Base-by-base conservation (phyloP, 2,888 invertebrate genomes). In the Mimas tiliae region DNA sequence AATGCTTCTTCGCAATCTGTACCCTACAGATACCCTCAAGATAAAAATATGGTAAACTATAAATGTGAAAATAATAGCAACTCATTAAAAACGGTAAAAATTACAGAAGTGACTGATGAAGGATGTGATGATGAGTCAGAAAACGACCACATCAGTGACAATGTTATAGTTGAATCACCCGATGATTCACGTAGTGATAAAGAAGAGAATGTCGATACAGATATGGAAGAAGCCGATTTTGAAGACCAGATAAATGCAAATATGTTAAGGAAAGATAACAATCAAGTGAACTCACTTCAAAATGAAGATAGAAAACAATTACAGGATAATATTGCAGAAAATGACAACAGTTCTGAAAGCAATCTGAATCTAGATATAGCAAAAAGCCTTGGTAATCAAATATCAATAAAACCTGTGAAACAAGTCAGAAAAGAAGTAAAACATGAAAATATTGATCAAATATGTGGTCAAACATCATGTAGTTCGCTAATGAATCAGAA, bases 101-200 rank as follows among this genome's bases (percentile, higher is more conserved):
- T 90, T 66, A 84, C 86, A 45, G 91, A 91, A 81, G 68, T 91
- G 14, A 78, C 87, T 45, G 74, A 81, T 65, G 84, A 85, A 62
- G 85, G 84, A 47, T 68, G 71, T 21, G 67, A 72, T 16, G 72
- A 80, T 42, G 76, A 75, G 27, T 66, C 65, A 12, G 75, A 77
- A 21, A 68, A 74, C 65, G 64, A 42, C 6, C 68, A 76, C 45
- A 33, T 63, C 33, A 73, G 77, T 48, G 65, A 73, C 67, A 80
- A 83, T 69, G 80, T 81, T 14, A 75, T 79, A 65, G 79, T 88
- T 45, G 81, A 89, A 69, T 86, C 87, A 12, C 88, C 90, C 6
- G 77, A 83, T 48, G 84, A 78, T 63, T 83, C 84, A 7, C 72
- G 79, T 53, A 88, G 84, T 74, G 85, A 83, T 34, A 70, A 75